These are phyloP conservation scores for Protomyctophum bolini DNA, from an alignment of 2,113 vertebrate genomes.

Conservation along the genomic window DNA sequence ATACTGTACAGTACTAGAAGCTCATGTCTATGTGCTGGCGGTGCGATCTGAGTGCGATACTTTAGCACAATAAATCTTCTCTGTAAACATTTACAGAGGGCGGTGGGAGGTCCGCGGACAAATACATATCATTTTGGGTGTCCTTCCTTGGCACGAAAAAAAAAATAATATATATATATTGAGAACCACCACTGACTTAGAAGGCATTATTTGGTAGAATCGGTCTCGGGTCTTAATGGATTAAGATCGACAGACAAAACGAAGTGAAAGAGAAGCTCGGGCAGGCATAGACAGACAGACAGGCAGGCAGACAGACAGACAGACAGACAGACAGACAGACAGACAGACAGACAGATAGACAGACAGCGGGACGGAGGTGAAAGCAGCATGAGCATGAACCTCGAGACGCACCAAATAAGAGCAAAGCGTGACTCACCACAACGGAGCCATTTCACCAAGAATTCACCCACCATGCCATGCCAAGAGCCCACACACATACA, in stretches of 20 bases:
- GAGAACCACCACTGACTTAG: too few relatives aligned
- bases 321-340: background rate
- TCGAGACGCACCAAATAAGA: conserved; percentile 34
- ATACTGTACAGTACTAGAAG: too few relatives aligned
- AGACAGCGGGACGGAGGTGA: background rate
- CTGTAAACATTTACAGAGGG: too few relatives aligned
- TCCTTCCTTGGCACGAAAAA: too few relatives aligned
- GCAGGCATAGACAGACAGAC: background rate
- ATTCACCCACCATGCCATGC: conserved; percentile 11
- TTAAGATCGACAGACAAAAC: background rate
- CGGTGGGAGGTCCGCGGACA: too few relatives aligned
- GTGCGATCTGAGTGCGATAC: too few relatives aligned
- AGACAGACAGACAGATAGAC: background rate
- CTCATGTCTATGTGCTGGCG: too few relatives aligned
- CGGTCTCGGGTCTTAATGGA: too few relatives aligned
- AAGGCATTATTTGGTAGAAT: too few relatives aligned
- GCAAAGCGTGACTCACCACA: conserved; percentile 6
- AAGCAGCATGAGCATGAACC: conserved; percentile 36
- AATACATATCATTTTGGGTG: too few relatives aligned
- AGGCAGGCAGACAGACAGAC: conserved; percentile 9
- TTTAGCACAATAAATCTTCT: too few relatives aligned
- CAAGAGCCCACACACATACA: conserved; percentile 6
- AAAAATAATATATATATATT: too few relatives aligned
- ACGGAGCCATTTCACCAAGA: conserved; percentile 27
- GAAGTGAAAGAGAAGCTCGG: background rate